Conservation (phyloP, 2,113 vertebrate species). For the Actenoides hombroni region DNA sequence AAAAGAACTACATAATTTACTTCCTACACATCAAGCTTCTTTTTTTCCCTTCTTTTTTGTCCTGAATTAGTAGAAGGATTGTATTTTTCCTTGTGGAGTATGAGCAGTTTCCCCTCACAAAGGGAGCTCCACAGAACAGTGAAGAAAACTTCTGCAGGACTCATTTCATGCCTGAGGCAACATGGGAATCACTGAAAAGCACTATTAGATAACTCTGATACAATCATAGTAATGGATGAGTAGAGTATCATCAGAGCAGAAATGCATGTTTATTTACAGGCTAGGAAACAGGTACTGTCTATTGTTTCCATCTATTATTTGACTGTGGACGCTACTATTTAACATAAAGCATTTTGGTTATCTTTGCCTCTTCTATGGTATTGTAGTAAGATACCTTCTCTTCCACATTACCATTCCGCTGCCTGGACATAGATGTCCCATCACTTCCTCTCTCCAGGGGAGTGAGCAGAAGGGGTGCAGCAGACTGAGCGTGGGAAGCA, state of each 20-base stretch:
- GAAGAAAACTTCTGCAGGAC: background rate
- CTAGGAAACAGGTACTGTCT: background rate
- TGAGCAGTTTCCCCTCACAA: background rate
- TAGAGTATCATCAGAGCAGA: background rate
- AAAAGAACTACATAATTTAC: background rate
- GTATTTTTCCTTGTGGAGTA: background rate
- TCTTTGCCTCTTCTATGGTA: background rate
- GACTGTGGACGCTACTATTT: background rate
- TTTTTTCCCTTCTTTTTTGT: background rate
- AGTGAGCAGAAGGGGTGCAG: conserved; percentile 25
- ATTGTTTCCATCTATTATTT: background rate
- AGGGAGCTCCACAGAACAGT: background rate
- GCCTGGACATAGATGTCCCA: background rate
- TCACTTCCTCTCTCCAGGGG: background rate
- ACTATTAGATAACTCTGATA: background rate
- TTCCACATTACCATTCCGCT: background rate
- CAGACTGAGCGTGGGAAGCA: conserved; percentile 61
- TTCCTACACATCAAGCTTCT: background rate
- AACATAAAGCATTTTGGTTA: background rate
- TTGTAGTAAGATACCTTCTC: background rate
- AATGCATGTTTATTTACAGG: background rate
- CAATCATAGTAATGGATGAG: background rate
- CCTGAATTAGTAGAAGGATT: background rate
- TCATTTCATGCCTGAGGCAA: background rate
- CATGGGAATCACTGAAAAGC: background rate